Base-by-base conservation (phyloP, 2,113 vertebrate genomes). In the Mohoua ochrocephala region DNA sequence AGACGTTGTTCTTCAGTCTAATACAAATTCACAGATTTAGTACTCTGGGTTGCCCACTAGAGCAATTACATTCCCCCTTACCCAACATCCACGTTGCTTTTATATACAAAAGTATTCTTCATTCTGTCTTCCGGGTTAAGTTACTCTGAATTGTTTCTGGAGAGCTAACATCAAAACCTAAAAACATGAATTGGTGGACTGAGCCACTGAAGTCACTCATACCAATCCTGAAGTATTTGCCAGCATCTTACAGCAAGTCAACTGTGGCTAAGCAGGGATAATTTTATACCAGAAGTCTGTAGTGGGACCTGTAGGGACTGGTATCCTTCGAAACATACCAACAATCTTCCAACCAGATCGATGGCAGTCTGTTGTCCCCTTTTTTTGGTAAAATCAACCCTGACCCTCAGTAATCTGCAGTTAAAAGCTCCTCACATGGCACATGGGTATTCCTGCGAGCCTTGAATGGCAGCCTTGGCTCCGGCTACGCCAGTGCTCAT, bases 401-500 rank as follows among this genome's bases (percentile, higher is more conserved):
- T 41, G 35, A 52, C 26, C n/a, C 49, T 57, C 33, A 59, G 33
- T 13, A 64, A 73, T 26, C 5, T 24, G 45, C 37, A 61, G 26
- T 28, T 27, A 44, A 57, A 69, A 86, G 37, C n/a, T 64, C 53
- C 39, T 73, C 63, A 28, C 21, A 33, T 7, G 30, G 54, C 30
- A 30, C 18, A 18, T 1, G 7, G 30, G 49, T 57, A 13, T 21
- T 73, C 45, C 67, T 47, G 14, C 0, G 0, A 88, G 10, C 28
- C 16, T 15, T 39, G 15, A 88, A 68, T 2, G 1, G 53, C 54
- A 83, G 54, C 42, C 11, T 49, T n/a, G 33, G 33, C 54, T 73
- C n/a, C 0, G 0, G 54, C 60, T 33, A 14, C 17, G 13, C 28
- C 71, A 65, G 56, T 1, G 1, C 60, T 53, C 8, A 14, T 31